Base-by-base conservation (phyloP, 2,888 invertebrate genomes). In the Patella depressa region DNA sequence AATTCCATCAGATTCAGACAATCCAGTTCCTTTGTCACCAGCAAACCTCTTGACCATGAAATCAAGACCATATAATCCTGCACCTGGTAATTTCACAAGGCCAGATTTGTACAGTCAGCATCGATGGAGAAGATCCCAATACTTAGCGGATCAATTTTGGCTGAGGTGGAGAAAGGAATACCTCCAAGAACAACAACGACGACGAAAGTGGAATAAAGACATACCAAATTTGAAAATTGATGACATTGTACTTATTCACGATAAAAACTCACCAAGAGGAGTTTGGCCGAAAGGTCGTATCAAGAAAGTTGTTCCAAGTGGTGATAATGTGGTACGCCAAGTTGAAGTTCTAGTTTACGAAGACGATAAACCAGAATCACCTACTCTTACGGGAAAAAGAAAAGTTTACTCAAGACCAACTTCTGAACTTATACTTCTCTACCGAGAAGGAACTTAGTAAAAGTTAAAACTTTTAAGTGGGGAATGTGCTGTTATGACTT, bases 191-290 rank as follows among this genome's bases (percentile, higher is more conserved):
- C 71, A 77, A 24, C 79, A 79, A 53, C 19, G 11, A 24, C 54
- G 77, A 24, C 73, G 70, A 2, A 79, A 79, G 53, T 79, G 79
- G 79, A 74, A 79, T n/a, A 34, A 54, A n/a, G 75, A 72, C n/a
- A 17, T 15, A 24, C 57, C 17, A 12, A 69, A 77, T 19, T 45
- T 79, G 5, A 59, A 55, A 29, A 71, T 45, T 11, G 72, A 73
- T 15, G 74, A 77, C 15, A 74, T 77, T 17, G 77, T 77, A n/a
- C 55, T 76, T 3, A 19, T 76, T 14, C 19, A 71, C 2, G 76
- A 76, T 17, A 76, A 76, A 69, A 57, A 69, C 19, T 3, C 71
- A 15, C 29, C 19, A 53, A 53, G 76, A 29, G 55, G 55, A 17
- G 55, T 71, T 45, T 65, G 65, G 65, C n/a, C 65, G n/a, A 65